Base-by-base conservation (phyloP, 1,140 invertebrate species). In the Drosophila sp. region DNA sequence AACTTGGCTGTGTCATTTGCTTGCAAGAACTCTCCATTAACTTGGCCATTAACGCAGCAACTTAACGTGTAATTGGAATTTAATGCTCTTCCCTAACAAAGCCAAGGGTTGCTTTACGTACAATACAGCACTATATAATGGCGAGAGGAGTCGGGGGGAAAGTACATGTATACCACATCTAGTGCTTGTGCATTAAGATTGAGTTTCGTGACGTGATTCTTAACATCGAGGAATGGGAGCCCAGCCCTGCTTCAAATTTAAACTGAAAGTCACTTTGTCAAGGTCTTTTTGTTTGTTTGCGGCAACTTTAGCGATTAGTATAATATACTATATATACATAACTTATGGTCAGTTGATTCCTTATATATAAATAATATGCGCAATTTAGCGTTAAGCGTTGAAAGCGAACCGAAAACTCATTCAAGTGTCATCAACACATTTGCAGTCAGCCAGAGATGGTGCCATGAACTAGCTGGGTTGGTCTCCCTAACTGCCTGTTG, bases 261-360 rank as follows among this genome's bases (percentile, higher is more conserved):
- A 60, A 38, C 30, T 23, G 33, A 25, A 58, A 58, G 44, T 50
- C 44, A 58, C 56, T 58, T 58, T 38, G 55, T 23, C 55, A 57
- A 33, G 30, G 56, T 58, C 30, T 67, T 30, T 50, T n/a, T 25
- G 25, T 33, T 25, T 61, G 29, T 56, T 32, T 33, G 61, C 30
- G 38, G 44, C 67, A 74, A 66, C 63, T 63, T 69, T 75, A 41
- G 56, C 76, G 83, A 73, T 83, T 87, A 80, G 76, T 70, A 50
- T 87, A 86, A 87, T 86, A 86, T 29, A 55, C 50, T 55, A 25
- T 11, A 29, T 55, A 55, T 71, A 80, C 76, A 82, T 76, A 86
- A 86, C 79, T 89, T 83, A 86, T 86, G 83, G 83, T 86, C 83
- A 86, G 83, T 86, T 89, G 83, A 87, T 83, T 87, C 68, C 69